Evolutionary conservation across 2,888 invertebrate species (phyloP).

Genomic region (Heteropelma amictum): DNA sequence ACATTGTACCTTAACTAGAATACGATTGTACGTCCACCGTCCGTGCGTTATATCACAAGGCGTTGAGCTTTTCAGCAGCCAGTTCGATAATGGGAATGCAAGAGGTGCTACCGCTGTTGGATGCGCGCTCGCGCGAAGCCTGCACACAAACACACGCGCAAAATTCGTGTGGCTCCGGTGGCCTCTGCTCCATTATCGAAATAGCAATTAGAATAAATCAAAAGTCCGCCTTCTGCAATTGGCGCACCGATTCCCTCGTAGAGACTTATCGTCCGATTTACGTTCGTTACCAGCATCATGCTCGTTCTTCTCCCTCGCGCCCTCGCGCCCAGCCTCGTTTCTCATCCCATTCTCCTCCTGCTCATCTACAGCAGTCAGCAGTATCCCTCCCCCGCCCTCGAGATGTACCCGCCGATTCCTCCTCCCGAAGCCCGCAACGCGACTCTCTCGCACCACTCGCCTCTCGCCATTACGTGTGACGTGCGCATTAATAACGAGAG

Average conservation of each 20-base stretch:
- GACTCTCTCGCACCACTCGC: constrained; percentile 3
- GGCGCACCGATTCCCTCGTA: constrained; percentile 65
- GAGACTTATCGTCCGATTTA: constrained; percentile 60
- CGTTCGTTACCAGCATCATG: constrained; percentile 59
- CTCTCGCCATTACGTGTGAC: constrained; percentile 56
- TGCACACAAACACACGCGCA: not conserved
- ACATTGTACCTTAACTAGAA: constrained; percentile 73
- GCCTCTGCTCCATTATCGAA: constrained; percentile 74
- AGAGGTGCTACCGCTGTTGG: constrained; percentile 60
- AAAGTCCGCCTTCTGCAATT: constrained; percentile 70
- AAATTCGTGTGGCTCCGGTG: constrained; percentile 51
- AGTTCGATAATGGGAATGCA: constrained; percentile 77
- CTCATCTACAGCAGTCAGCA: constrained; percentile 54
- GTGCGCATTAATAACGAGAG: constrained; percentile 58
- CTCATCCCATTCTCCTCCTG: constrained; percentile 34
- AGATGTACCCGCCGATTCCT: not conserved
- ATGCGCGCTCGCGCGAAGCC: constrained; percentile 37
- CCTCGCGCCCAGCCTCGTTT: constrained; percentile 27
- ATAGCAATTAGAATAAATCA: constrained; percentile 78
- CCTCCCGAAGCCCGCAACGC: not conserved
- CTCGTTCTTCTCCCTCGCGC: constrained; percentile 49
- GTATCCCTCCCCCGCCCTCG: constrained; percentile 24
- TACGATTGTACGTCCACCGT: constrained; percentile 73
- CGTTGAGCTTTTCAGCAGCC: constrained; percentile 16
- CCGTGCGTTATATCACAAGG: constrained; percentile 11